Base-by-base conservation (phyloP, 1,140 invertebrate species). In the Drosophila watanabei region DNA sequence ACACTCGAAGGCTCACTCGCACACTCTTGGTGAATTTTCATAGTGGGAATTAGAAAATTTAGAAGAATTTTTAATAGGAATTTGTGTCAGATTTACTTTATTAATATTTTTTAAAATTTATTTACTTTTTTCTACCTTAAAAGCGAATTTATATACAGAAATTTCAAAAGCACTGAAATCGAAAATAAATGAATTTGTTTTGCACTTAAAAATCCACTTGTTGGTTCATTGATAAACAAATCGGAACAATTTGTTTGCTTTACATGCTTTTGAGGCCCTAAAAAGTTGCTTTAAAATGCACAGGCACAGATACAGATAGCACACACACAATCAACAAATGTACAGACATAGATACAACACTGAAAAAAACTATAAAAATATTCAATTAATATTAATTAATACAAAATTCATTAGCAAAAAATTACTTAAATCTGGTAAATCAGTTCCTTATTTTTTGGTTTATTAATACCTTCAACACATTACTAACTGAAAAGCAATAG, bases 231-330 rank as follows among this genome's bases (percentile, higher is more conserved):
- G 68, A 73, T 66, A 52, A 54, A 46, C 45, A 45, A 51, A 75
- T 82, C 45, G 60, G 18, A 66, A 70, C 60, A 49, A 69, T 82
- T 87, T 79, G 83, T 80, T 63, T 80, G 59, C 71, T 71, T 76
- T 68, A 68, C 79, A 39, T 37, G 69, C 56, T 66, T 73, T 70
- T 65, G 35, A 54, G 65, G 51, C 28, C 41, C 72, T 37, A 56
- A 69, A 46, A 68, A 54, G 54, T 65, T 66, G 59, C 79, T 86
- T 86, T 86, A 86, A 82, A 82, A 76, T 86, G 75, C 82, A 81
- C 61, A 76, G 56, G 45, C 63, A 62, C 56, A 60, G 56, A 59
- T 54, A 73, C 18, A 63, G 41, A 32, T 46, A 45, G 52, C 46
- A 62, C 52, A 54, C 60, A 69, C 49, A 39, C 65, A 56, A 58